Evolutionary conservation across 2,797 vertebrate genomes (phyloP).

Genomic region (Tapera naevia): DNA sequence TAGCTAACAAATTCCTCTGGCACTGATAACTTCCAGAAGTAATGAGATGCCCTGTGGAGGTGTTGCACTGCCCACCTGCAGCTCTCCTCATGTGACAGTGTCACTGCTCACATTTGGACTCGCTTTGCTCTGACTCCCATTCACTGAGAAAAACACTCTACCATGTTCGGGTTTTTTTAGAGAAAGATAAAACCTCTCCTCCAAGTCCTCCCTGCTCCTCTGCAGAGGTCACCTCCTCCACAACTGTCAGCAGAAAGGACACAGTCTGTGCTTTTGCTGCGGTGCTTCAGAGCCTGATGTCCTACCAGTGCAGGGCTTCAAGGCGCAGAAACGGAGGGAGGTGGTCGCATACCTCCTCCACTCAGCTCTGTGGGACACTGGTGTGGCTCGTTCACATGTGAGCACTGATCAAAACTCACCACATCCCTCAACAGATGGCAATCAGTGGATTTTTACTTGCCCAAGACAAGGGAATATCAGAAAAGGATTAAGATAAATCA

Average conservation of each 20-base stretch:
- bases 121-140: neutral
- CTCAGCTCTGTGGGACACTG: neutral
- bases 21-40: neutral
- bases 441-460: neutral
- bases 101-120: neutral
- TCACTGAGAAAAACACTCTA: neutral
- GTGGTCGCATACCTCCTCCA: neutral
- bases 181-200: neutral
- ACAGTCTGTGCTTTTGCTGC: neutral
- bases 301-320: neutral
- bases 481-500: neutral
- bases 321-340: neutral
- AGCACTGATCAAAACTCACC: neutral
- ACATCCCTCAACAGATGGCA: accelerated
- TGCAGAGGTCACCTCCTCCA: neutral
- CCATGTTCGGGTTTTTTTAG: neutral
- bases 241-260: neutral
- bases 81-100: neutral
- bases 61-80: neutral
- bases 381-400: too few species aligned
- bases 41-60: neutral
- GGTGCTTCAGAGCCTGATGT: neutral
- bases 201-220: neutral
- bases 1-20: neutral
- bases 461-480: neutral